Evolutionary conservation across 2,113 vertebrate genomes (phyloP), one percentile per base, ranked within the genome.

Genomic region (Siniperca knerii): DNA sequence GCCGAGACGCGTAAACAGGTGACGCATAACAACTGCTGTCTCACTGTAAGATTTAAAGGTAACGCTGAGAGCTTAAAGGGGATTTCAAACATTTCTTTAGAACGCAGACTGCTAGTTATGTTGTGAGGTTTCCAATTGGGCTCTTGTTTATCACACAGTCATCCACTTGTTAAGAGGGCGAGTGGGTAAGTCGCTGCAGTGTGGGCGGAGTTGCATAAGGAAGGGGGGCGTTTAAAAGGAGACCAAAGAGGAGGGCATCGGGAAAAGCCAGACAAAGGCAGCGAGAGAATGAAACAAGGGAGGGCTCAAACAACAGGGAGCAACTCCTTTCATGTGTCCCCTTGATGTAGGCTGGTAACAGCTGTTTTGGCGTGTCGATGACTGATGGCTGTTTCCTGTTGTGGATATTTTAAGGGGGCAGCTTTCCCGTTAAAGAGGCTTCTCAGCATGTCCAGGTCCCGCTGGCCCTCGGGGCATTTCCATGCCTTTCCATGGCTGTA

Each of bases 381-480:
- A 97, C 84, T 96, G 96, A 96, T 95, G 95, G 95, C 95, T 94
- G 95, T 95, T 97, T 97, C 97, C 97, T 97, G 96, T 96, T 96
- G 96, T 94, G 95, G 96, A 91, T 96, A 93, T 96, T 94, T 96
- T 96, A 93, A 95, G 94, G 95, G 95, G 93, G 93, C 92, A 90
- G 91, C 86, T 94, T 95, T 96, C 92, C 95, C 82, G 92, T 95
- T 95, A 95, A 93, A 95, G 96, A 95, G 94, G 90, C 92, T 89
- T 93, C 90, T 18, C 60, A 92, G 48, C 50, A 95, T 92, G 94
- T 90, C 92, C 91, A 29, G 92, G 92, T 82, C 94, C 89, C 69
- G 85, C 62, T 46, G 83, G 88, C 92, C 90, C 94, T 70, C 44
- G 84, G 91, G 96, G 93, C 84, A 90, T 95, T 93, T 92, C 92